Base-by-base conservation (phyloP, 2,113 vertebrate genomes). In the Strigops habroptila region DNA sequence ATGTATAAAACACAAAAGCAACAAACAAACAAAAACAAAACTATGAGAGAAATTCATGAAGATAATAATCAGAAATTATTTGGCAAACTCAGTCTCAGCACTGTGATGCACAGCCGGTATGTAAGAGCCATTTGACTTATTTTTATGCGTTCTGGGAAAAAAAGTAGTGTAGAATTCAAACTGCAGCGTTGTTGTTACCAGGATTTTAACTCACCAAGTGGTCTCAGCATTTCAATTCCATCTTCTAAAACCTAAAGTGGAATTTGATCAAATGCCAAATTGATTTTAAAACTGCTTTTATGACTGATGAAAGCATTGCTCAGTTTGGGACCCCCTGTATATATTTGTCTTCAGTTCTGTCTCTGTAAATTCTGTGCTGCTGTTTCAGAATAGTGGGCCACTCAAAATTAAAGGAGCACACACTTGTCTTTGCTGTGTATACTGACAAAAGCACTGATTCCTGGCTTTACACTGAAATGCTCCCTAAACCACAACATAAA, bases 261-360 rank as follows among this genome's bases (percentile, higher is more conserved):
- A 80, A 78, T 88, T 95, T 92, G 46, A 94, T 91, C 68, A 95
- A 92, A 68, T 65, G 55, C 14, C 35, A 93, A 92, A 84, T 82
- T 68, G 73, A 71, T 89, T 95, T 93, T 84, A 64, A 95, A 88
- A 88, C 68, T 64, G 6, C 6, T 89, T 94, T 81, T 68, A 89
- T 78, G 73, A 71, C 43, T 91, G 83, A 75, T 60, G 65, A 93
- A 93, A 93, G 23, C 73, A 77, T 67, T 83, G 53, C 76, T 83
- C 73, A 55, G 14, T 93, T 91, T 89, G 43, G 12, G 23, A 55
- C 57, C 24, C 12, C 69, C 48, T 82, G 44, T 2, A 4, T 79
- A 33, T 75, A 86, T 87, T 91, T 86, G 64, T 55, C 48, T 82
- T 75, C 33, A 68, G 39, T 63, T 77, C 37, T 74, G 44, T 60